Evolutionary conservation across 2,888 invertebrate species (phyloP).

Genomic region (Tenthredo scrophulariae): DNA sequence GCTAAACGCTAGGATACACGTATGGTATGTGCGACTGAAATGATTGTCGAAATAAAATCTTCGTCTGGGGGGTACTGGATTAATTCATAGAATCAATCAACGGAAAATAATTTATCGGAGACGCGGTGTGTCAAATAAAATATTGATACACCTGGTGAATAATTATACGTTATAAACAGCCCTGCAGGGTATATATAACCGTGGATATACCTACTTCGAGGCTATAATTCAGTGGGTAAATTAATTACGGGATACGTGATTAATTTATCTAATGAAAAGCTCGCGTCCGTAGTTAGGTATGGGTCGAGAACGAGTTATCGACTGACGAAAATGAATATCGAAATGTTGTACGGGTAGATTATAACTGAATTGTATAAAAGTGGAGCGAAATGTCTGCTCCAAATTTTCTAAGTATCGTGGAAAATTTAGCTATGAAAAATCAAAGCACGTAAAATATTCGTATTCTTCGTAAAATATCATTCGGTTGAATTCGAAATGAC

Average conservation of each 20-base stretch:
- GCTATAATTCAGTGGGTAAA: constrained; percentile 30
- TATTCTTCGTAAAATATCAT: background rate
- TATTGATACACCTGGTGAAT: background rate
- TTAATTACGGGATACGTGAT: constrained; percentile 42
- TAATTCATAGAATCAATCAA: background rate
- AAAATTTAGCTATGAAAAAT: background rate
- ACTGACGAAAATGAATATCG: constrained; percentile 23
- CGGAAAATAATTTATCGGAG: background rate
- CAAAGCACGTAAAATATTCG: too few species aligned
- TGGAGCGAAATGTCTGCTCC: too few species aligned
- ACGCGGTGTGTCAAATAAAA: background rate
- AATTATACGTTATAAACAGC: background rate
- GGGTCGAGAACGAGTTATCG: background rate
- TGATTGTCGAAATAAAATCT: background rate
- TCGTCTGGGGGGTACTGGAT: background rate
- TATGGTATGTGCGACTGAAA: too few species aligned
- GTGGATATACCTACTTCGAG: constrained; percentile 6
- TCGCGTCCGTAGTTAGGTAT: background rate
- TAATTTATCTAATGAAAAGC: constrained; percentile 48
- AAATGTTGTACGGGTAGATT: background rate
- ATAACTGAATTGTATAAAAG: too few species aligned
- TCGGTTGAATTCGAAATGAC: background rate
- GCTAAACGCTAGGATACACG: too few species aligned
- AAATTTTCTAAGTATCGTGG: too few species aligned
- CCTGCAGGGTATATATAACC: background rate